Percentiles rank a stretch among this genome's conserved stretches.
phyloP scores from a whole-genome alignment of 2,797 vertebrate genomes.

The Pangasius djambal region DNA sequence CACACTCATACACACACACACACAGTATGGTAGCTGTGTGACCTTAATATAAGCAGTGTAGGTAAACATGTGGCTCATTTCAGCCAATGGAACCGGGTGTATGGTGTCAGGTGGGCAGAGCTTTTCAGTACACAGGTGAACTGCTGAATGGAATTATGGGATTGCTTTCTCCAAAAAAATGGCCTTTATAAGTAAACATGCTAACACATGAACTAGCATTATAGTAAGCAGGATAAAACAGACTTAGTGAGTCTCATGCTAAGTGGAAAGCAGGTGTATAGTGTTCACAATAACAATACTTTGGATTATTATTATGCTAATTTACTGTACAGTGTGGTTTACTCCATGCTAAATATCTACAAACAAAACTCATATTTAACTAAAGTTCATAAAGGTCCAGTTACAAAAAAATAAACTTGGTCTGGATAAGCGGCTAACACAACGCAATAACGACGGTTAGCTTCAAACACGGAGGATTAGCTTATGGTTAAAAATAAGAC shows the following conservation, averaged over 20 bases:
- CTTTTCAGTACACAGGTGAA: not conserved
- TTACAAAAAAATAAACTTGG: not conserved
- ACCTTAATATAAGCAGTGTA: slow-evolving; percentile 13
- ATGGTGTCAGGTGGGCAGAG: not conserved
- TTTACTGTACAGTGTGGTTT: not conserved
- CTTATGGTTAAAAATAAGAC: not conserved
- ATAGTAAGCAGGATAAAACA: not conserved
- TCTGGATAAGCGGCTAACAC: not conserved
- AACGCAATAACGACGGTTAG: not conserved
- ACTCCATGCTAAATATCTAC: not conserved
- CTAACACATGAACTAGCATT: not conserved
- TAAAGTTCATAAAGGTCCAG: not conserved
- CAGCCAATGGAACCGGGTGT: not conserved
- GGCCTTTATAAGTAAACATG: not conserved
- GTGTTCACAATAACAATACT: not conserved
- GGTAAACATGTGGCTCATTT: slow-evolving; percentile 1
- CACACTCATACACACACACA: not conserved
- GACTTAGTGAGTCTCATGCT: not conserved
- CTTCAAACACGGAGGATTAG: not conserved
- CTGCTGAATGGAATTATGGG: slow-evolving; percentile 4
- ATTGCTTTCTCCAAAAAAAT: not conserved
- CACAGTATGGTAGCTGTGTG: not conserved
- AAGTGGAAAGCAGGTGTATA: not conserved
- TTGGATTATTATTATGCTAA: not conserved
- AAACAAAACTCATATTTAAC: not conserved